Percentiles rank a stretch among this genome's conserved stretches.
phyloP scores from a whole-genome alignment of 2,113 vertebrate genomes.

The Pyxicephalus adspersus region DNA sequence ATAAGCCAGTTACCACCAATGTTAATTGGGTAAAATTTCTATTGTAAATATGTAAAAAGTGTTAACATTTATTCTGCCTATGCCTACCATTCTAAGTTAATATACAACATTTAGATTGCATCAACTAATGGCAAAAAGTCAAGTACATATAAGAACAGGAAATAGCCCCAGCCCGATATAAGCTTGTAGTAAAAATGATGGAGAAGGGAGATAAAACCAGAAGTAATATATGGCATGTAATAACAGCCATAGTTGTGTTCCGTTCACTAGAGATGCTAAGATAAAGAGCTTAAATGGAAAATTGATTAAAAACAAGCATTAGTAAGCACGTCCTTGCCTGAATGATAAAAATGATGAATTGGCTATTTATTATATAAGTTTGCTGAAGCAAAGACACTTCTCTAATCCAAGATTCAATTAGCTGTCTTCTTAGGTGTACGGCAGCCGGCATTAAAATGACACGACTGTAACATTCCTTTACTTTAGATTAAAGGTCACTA shows the following conservation, averaged over 20 bases:
- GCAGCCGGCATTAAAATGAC: not conserved
- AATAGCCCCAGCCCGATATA: conserved; percentile 24
- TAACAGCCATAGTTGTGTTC: conserved; percentile 28
- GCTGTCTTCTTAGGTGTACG: conserved; percentile 35
- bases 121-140: not conserved
- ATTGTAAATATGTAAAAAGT: no score
- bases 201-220: conserved; percentile 50
- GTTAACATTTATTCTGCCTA: no score
- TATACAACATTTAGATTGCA: conserved; percentile 24
- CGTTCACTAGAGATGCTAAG: conserved; percentile 46
- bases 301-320: conserved; percentile 56
- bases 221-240: conserved; percentile 47
- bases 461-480: not conserved
- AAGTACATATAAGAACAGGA: conserved; percentile 25
- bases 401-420: conserved; percentile 55
- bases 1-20: no score
- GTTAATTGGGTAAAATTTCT: no score
- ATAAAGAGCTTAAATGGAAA: conserved; percentile 57
- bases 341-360: conserved; percentile 57
- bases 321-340: conserved; percentile 52
- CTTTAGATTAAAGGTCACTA: not conserved
- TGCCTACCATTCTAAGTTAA: not conserved
- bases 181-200: conserved; percentile 52
- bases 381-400: conserved; percentile 15
- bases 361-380: conserved; percentile 27